These are phyloP conservation scores for Eupithecia insigniata DNA, from an alignment of 2,888 invertebrate species.

Conservation along the genomic window DNA sequence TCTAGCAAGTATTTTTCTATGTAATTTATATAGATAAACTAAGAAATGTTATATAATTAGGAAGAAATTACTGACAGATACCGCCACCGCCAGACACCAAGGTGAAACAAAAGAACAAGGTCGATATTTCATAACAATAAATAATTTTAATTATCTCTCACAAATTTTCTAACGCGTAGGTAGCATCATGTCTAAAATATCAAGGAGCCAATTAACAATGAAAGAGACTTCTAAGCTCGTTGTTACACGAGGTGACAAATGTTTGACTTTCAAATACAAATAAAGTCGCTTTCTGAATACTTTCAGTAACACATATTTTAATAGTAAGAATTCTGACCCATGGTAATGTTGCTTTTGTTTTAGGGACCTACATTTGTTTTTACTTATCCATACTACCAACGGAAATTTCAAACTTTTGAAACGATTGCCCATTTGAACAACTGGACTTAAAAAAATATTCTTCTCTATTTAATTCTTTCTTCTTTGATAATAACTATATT, in stretches of 20 bases:
- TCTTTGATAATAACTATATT: too few relatives aligned
- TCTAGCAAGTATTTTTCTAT: background rate
- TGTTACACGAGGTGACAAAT: background rate
- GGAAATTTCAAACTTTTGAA: background rate
- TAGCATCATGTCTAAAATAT: constrained; percentile 7
- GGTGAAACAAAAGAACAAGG: constrained; percentile 9
- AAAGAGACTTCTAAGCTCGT: background rate
- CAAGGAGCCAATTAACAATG: background rate
- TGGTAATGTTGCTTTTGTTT: background rate
- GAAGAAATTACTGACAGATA: background rate
- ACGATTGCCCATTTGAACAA: background rate
- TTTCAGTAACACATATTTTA: background rate
- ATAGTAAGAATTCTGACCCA: background rate
- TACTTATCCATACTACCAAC: background rate
- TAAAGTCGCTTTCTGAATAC: background rate
- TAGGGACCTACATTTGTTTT: background rate
- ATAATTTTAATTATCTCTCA: constrained; percentile 7
- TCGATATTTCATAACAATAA: background rate
- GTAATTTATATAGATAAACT: background rate
- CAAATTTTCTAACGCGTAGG: background rate
- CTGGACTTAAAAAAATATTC: background rate
- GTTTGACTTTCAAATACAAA: background rate
- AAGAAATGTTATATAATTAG: background rate
- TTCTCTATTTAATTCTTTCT: too few relatives aligned
- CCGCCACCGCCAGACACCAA: background rate